Evolutionary conservation across 2,113 vertebrate species (phyloP).

Genomic region (Telmatochromis bifrenatus): DNA sequence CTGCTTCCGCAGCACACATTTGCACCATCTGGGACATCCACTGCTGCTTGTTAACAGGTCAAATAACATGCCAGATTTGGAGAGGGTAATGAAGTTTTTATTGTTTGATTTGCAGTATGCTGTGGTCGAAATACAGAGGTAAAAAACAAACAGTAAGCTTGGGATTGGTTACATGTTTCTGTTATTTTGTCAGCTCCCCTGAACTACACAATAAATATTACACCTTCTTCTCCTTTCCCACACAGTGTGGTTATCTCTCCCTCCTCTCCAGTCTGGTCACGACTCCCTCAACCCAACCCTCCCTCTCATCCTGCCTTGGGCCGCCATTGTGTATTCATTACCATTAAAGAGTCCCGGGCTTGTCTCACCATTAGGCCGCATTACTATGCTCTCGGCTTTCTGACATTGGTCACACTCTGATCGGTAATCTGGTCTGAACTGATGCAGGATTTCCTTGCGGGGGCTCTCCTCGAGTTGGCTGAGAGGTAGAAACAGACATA

Average conservation of each 20-base stretch:
- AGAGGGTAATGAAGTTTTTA: neutral
- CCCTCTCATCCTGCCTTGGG: constrained; percentile 34
- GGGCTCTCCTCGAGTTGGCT: constrained; percentile 13
- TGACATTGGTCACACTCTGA: constrained; percentile 60
- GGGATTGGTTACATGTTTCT: neutral
- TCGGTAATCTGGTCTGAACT: constrained; percentile 56
- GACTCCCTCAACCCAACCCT: neutral
- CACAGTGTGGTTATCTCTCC: neutral
- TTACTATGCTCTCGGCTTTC: constrained; percentile 49
- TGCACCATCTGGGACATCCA: neutral
- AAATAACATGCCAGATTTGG: neutral
- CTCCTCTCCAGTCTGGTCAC: constrained; percentile 53
- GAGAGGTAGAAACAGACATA: neutral
- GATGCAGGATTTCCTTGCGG: constrained; percentile 49
- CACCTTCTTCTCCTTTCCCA: neutral
- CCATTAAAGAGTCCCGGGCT: constrained; percentile 57
- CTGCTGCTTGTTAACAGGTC: neutral
- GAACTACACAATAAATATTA: neutral
- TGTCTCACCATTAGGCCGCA: constrained; percentile 61
- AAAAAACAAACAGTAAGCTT: neutral
- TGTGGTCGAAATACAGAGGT: neutral
- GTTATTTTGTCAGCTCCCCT: neutral
- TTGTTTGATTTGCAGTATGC: neutral
- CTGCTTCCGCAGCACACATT: neutral
- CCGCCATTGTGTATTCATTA: constrained; percentile 68